Evolutionary conservation across 2,888 invertebrate genomes (phyloP).

Genomic region (Xylota sylvarum): DNA sequence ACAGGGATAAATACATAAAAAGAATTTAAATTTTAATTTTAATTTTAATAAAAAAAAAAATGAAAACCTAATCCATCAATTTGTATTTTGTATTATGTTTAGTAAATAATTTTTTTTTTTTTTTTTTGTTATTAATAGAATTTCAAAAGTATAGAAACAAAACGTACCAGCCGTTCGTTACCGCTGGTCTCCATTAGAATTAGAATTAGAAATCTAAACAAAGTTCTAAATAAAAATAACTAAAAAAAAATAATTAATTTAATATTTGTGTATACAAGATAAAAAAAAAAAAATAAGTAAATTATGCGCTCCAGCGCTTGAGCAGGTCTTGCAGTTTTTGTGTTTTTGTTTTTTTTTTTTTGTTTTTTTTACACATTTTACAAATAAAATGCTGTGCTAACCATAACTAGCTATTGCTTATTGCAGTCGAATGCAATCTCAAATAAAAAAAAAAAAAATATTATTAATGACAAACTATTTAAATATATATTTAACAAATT

Average conservation of each 20-base stretch:
- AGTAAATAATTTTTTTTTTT: constrained; percentile 55
- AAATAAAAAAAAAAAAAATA: constrained; percentile 15
- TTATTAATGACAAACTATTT: constrained; percentile 61
- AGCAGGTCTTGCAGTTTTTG: constrained; percentile 62
- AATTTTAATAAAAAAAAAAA: constrained; percentile 39
- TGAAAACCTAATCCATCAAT: constrained; percentile 39
- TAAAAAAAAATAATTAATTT: constrained; percentile 49
- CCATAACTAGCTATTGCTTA: constrained; percentile 69
- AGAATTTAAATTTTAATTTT: not conserved
- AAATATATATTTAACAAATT: constrained; percentile 70
- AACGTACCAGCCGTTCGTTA: constrained; percentile 63
- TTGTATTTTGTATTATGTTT: constrained; percentile 21
- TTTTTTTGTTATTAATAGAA: constrained; percentile 22
- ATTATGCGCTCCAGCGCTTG: constrained; percentile 75
- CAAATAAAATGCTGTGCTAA: constrained; percentile 73
- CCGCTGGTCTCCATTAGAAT: constrained; percentile 42
- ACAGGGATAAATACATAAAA: constrained; percentile 66
- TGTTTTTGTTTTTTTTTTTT: constrained; percentile 78
- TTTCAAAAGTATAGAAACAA: constrained; percentile 43
- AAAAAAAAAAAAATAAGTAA: constrained; percentile 61
- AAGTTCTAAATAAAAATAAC: constrained; percentile 20
- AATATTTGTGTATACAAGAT: constrained; percentile 50
- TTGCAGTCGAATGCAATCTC: constrained; percentile 65
- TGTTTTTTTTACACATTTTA: constrained; percentile 63
- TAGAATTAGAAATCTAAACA: constrained; percentile 30